Evolutionary conservation across 2,797 vertebrate genomes (phyloP).

Genomic region (Gallirallus australis): DNA sequence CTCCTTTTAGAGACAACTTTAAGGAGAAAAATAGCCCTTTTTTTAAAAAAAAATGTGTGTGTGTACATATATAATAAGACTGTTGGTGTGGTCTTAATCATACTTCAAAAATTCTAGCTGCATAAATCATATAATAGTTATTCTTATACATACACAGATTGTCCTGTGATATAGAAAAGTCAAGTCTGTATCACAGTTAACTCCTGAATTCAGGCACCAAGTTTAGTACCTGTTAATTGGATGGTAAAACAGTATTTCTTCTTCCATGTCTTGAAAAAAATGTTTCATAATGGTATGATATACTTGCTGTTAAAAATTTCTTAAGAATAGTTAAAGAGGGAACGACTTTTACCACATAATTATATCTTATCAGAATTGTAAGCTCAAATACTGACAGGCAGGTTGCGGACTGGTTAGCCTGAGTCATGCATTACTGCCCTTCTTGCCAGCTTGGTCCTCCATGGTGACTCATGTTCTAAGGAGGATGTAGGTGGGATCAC

Average conservation of each 20-base stretch:
- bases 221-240: rapidly evolving
- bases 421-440: background rate
- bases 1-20: background rate
- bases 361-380: background rate
- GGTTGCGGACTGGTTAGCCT: background rate
- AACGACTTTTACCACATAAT: background rate
- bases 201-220: background rate
- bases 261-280: background rate
- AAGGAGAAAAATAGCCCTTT: background rate
- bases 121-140: background rate
- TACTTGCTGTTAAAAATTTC: background rate
- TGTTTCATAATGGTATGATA: background rate
- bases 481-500: background rate
- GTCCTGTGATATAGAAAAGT: background rate
- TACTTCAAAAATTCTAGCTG: background rate
- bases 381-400: background rate
- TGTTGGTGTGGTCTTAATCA: background rate
- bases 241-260: background rate
- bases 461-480: background rate
- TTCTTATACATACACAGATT: background rate
- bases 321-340: background rate
- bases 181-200: background rate
- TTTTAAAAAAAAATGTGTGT: background rate
- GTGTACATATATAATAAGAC: background rate
- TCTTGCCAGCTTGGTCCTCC: background rate